Base-by-base conservation (phyloP, 2,888 invertebrate species). In the Barypeithes pellucidus region DNA sequence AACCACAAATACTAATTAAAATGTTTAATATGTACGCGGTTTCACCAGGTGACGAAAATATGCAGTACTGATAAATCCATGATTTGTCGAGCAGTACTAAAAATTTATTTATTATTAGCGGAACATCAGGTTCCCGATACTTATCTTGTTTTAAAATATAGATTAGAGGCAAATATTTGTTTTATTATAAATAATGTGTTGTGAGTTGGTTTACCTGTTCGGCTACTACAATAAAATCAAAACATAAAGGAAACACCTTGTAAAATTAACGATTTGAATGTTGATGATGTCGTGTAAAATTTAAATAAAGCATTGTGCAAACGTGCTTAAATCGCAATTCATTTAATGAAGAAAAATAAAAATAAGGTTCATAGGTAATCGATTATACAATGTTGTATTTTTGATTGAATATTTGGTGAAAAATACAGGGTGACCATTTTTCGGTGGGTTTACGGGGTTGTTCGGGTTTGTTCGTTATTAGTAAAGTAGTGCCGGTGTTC, bases 201-300 rank as follows among this genome's bases (percentile, higher is more conserved):
- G 16, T 63, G 16, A 47, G 12, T 47, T 36, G 52, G 39, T 65
- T 52, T 65, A 50, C 65, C 52, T 52, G 50, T 52, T 14, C 8
- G 52, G n/a, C 47, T 18, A 43, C 43, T 20, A 52, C 18, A 45
- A 50, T 14, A 50, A 65, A 65, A 65, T 52, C 39, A 65, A 65
- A 65, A 65, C 65, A 65, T 50, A 39, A 9, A n/a, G n/a, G 33
- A 65, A 52, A 36, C 12, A 67, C 67, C 67, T 67, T 67, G 67
- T 36, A 36, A 67, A 67, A 59, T 60, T n/a, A 60, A 41, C 22
- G 45, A 57, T 29, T 57, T 57, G n/a, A n/a, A n/a, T n/a, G n/a
- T 57, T 33, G n/a, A 20, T 41, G 29, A 29, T 29, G 14, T 29
- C 0, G 52, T 52, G 29, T 14, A 52, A 29, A 52, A 52, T 52